phyloP scores from a whole-genome alignment of 2,113 vertebrate species.

The Poecilia latipinna region DNA sequence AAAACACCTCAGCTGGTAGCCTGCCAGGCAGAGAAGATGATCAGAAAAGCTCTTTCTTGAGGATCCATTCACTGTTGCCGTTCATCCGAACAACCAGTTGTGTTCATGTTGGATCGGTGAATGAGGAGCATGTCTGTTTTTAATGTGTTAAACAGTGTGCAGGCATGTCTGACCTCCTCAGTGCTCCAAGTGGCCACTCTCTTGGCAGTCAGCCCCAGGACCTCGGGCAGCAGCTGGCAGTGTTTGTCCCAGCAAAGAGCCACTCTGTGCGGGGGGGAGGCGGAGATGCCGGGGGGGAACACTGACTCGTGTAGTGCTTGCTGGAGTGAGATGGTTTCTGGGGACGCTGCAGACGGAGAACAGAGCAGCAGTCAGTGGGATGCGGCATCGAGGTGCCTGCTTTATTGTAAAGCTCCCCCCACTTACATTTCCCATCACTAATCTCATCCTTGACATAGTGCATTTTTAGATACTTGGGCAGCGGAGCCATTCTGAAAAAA shows the following conservation, averaged over 20 bases:
- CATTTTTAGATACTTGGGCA: constrained; percentile 85
- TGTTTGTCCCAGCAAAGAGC: constrained; percentile 92
- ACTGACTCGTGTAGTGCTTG: constrained; percentile 91
- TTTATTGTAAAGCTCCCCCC: neutral
- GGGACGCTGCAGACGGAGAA: constrained; percentile 59
- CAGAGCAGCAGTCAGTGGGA: constrained; percentile 4
- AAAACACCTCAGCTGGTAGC: neutral
- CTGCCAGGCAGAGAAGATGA: constrained; percentile 6
- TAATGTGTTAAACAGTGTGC: constrained; percentile 23
- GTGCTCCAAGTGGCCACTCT: constrained; percentile 89
- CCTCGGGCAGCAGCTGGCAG: constrained; percentile 90
- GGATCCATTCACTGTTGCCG: constrained; percentile 6
- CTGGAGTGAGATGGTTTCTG: constrained; percentile 83
- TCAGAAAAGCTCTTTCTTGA: constrained; percentile 9
- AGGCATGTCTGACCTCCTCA: constrained; percentile 84
- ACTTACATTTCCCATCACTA: constrained; percentile 82
- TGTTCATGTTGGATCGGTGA: constrained; percentile 27
- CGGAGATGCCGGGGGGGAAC: constrained; percentile 86
- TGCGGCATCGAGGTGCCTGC: neutral
- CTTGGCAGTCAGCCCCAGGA: constrained; percentile 87
- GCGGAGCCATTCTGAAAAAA: constrained; percentile 76
- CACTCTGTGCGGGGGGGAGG: constrained; percentile 84
- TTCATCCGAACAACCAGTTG: constrained; percentile 22
- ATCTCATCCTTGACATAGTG: constrained; percentile 86
- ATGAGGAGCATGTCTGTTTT: constrained; percentile 32